Conservation (phyloP, 2,888 invertebrate genomes). For the Rotaria sp. region DNA sequence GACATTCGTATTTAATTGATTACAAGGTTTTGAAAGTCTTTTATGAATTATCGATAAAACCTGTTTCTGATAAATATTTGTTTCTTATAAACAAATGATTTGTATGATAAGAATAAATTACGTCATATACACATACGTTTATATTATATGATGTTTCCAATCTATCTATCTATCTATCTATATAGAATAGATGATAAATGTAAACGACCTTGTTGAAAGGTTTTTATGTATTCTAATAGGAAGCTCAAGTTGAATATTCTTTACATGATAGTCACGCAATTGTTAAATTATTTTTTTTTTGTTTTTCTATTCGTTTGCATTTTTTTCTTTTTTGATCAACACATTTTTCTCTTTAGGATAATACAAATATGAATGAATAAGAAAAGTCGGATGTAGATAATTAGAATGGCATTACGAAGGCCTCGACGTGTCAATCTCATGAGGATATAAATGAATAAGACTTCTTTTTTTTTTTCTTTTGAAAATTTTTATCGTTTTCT, state of each 20-base stretch:
- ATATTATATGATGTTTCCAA: background rate
- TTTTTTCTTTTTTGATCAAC: background rate
- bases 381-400: constrained; percentile 1
- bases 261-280: background rate
- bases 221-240: background rate
- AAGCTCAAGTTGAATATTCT: background rate
- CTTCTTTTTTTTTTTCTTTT: background rate
- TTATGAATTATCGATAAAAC: background rate
- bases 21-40: background rate
- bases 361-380: background rate
- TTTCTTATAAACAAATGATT: background rate
- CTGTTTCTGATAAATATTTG: background rate
- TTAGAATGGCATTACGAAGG: background rate
- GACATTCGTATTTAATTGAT: background rate
- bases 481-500: background rate
- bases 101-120: background rate
- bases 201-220: background rate
- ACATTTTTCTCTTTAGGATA: background rate
- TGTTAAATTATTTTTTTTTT: background rate
- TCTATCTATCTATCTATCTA: background rate
- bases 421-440: background rate
- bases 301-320: no score
- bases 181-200: background rate
- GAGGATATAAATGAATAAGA: constrained; percentile 5
- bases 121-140: background rate